A percentile compares a stretch with the other conserved stretches of the same genome.
Evolutionary conservation across 2,797 vertebrate species (phyloP).

Genomic region (Falco peregrinus): DNA sequence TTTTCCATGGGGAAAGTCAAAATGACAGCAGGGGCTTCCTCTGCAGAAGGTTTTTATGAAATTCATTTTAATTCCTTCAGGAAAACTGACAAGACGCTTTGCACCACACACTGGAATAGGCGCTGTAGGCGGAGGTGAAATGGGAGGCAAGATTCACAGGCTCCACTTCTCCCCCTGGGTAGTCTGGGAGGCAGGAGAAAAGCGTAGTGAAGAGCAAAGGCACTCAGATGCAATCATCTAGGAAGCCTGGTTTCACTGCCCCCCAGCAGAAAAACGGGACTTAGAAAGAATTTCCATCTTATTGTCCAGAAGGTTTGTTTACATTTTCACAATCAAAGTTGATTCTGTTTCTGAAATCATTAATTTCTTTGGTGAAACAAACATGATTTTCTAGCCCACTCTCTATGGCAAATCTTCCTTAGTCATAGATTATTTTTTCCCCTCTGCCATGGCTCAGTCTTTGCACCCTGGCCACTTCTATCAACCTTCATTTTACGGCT

Average conservation of each 20-base stretch:
- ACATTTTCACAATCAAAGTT: not conserved
- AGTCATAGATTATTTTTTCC: not conserved
- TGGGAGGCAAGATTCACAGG: not conserved
- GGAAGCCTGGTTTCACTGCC: not conserved
- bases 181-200: not conserved
- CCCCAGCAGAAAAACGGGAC: fast-evolving
- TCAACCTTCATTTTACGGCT: not conserved
- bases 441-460: not conserved
- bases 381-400: not conserved
- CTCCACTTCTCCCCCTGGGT: not conserved
- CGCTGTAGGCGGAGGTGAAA: not conserved
- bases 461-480: not conserved
- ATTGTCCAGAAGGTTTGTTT: not conserved
- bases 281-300: not conserved
- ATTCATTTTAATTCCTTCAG: not conserved
- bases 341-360: not conserved
- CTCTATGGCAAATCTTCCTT: not conserved
- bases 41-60: not conserved
- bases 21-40: not conserved
- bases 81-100: not conserved
- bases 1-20: not conserved
- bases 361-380: not conserved
- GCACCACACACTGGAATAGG: not conserved
- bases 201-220: not conserved
- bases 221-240: not conserved